Percentiles rank a stretch among this genome's conserved stretches.
Evolutionary conservation across 37 sponge, comb jelly and placozoan species (phyloP).

Genomic region (Bolinopsis microptera): DNA sequence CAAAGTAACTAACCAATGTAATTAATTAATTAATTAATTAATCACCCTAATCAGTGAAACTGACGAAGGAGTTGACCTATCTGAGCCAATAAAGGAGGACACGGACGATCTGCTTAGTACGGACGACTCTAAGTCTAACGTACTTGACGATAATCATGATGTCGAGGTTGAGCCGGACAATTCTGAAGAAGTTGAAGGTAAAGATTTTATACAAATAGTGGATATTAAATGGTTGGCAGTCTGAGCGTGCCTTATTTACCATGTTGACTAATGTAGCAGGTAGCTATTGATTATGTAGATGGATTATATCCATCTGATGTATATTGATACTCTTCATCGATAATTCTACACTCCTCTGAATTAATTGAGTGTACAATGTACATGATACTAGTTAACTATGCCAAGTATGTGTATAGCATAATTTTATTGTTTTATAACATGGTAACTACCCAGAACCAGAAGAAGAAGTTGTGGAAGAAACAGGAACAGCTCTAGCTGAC

Average conservation of each 20-base stretch:
- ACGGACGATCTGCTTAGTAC: background rate
- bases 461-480: background rate
- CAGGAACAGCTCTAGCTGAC: conserved; percentile 5
- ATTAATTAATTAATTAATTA: too few species aligned
- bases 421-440: too few species aligned
- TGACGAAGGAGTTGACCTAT: background rate
- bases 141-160: background rate
- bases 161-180: background rate
- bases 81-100: background rate
- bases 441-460: too few species aligned
- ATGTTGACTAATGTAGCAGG: background rate
- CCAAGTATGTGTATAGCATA: too few species aligned
- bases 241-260: background rate
- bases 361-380: too few species aligned
- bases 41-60: background rate
- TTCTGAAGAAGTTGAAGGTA: background rate
- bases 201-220: background rate
- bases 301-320: too few species aligned
- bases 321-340: too few species aligned
- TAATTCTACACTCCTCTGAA: too few species aligned
- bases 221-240: too few species aligned
- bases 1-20: too few species aligned
- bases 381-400: too few species aligned
- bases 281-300: too few species aligned
- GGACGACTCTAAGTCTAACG: background rate